phyloP scores from a whole-genome alignment of 2,888 invertebrate species.

The Sinodicranocentrus sp. region DNA sequence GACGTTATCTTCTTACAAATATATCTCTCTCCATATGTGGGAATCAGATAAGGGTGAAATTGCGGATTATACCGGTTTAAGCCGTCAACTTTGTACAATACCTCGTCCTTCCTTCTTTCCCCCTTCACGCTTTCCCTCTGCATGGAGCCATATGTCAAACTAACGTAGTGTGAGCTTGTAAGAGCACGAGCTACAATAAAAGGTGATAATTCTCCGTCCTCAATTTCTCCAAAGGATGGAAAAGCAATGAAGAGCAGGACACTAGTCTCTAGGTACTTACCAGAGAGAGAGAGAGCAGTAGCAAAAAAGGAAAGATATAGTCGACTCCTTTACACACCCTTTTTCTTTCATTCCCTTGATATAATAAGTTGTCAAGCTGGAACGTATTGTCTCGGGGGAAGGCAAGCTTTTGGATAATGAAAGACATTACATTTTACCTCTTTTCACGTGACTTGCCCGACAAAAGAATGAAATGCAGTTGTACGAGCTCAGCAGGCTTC shows the following conservation, averaged over 20 bases:
- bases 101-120: background rate
- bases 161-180: background rate
- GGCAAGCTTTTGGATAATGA: slow-evolving; percentile 52
- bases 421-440: slow-evolving; percentile 47
- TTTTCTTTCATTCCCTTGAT: background rate
- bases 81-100: background rate
- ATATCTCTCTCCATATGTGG: no score
- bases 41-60: background rate
- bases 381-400: slow-evolving; percentile 29
- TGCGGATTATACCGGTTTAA: background rate
- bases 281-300: slow-evolving; percentile 15
- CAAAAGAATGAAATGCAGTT: slow-evolving; percentile 22
- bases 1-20: slow-evolving; percentile 48
- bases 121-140: background rate
- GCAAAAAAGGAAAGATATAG: background rate
- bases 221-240: slow-evolving; percentile 46
- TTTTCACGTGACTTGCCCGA: slow-evolving; percentile 27
- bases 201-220: slow-evolving; percentile 55
- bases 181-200: background rate
- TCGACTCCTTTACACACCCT: slow-evolving; percentile 17
- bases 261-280: no score
- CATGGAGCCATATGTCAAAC: background rate
- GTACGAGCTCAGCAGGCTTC: background rate
- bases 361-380: background rate
- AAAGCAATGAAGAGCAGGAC: no score